phyloP scores from a whole-genome alignment of 2,113 vertebrate genomes.

The Hepsetus odoe region DNA sequence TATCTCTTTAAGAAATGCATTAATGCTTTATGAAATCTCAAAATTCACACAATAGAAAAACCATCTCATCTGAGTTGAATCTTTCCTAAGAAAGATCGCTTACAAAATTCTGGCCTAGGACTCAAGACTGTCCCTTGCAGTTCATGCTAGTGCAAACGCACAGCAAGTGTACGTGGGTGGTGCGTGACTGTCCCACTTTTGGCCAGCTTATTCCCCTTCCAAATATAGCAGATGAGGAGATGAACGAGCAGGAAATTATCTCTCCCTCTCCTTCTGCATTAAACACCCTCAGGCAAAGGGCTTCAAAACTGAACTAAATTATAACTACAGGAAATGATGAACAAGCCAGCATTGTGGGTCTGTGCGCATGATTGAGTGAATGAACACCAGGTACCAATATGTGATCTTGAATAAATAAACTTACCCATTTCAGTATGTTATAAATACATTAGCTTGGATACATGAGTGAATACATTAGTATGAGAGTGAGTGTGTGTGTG shows the following conservation, averaged over 20 bases:
- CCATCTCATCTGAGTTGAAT: no score
- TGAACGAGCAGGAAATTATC: slow-evolving; percentile 21
- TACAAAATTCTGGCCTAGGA: no score
- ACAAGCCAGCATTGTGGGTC: neutral
- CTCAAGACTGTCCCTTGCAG: neutral
- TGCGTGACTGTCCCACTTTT: neutral
- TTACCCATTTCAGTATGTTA: neutral
- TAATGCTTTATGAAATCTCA: no score
- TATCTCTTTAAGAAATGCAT: no score
- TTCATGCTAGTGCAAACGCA: neutral
- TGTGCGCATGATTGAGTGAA: slow-evolving; percentile 1
- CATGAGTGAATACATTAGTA: neutral
- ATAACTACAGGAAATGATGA: slow-evolving; percentile 21
- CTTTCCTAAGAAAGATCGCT: neutral
- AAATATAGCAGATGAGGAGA: slow-evolving; percentile 24
- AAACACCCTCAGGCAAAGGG: neutral
- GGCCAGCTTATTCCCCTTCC: neutral
- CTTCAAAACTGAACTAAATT: slow-evolving; percentile 9
- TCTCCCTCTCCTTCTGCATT: neutral
- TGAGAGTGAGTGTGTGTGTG: neutral
- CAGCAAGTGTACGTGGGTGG: neutral
- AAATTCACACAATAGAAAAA: no score
- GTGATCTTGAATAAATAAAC: neutral
- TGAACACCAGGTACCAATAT: neutral
- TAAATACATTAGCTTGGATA: neutral